Conservation (phyloP, 1,140 invertebrate species). For the Drosophila triauraria region DNA sequence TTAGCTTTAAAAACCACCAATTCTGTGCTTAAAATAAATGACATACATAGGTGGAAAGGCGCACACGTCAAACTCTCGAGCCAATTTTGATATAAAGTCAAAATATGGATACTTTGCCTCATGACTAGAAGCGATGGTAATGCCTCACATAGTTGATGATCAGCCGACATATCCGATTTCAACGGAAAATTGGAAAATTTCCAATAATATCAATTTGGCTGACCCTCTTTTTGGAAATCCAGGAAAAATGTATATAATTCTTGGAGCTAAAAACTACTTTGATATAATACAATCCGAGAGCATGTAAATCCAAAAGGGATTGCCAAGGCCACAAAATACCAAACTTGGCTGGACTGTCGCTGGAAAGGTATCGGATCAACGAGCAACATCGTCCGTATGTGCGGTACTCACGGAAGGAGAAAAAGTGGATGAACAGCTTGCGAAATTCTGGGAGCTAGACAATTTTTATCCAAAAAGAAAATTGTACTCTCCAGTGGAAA, state of each 20-base stretch:
- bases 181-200: background rate
- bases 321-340: constrained; percentile 12
- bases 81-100: background rate
- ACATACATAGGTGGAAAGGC: no score
- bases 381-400: no score
- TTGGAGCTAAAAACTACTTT: constrained; percentile 5
- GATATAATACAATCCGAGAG: constrained; percentile 8
- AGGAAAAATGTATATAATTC: constrained; percentile 9
- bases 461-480: no score
- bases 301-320: background rate
- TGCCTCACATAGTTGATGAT: constrained; percentile 1
- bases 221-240: background rate
- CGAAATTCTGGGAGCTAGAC: no score
- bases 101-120: background rate
- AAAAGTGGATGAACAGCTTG: no score
- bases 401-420: no score
- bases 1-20: no score
- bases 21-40: no score
- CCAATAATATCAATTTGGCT: background rate
- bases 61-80: no score
- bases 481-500: no score
- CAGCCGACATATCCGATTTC: background rate
- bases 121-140: background rate
- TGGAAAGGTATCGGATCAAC: no score
- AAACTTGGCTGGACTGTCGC: no score